phyloP scores from a whole-genome alignment of 2,888 invertebrate genomes.

The Agrilus biguttatus region DNA sequence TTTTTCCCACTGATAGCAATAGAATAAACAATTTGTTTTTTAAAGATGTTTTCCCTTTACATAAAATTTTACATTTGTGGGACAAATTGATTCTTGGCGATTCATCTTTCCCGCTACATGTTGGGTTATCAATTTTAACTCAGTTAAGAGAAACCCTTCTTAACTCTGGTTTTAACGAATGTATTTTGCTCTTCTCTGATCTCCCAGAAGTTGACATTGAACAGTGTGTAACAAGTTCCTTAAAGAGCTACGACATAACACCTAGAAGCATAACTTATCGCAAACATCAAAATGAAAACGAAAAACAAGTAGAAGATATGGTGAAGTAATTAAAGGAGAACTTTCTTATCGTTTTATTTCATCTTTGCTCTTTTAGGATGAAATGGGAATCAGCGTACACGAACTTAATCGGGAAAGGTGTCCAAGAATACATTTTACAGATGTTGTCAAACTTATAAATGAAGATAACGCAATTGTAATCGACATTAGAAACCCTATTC shows the following conservation, averaged over 20 bases:
- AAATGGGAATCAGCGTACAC: slow-evolving; percentile 47
- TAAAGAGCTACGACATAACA: slow-evolving; percentile 69
- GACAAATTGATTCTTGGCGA: slow-evolving; percentile 89
- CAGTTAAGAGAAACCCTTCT: slow-evolving; percentile 76
- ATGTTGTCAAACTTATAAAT: slow-evolving; percentile 58
- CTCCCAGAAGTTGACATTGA: slow-evolving; percentile 95
- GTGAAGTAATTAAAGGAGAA: no score
- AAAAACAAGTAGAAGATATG: slow-evolving; percentile 4
- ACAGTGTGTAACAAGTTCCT: slow-evolving; percentile 77
- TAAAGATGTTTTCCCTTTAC: slow-evolving; percentile 91
- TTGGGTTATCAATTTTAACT: slow-evolving; percentile 83
- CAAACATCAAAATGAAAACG: slow-evolving; percentile 46
- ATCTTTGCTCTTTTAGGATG: slow-evolving; percentile 39
- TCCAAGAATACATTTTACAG: slow-evolving; percentile 74
- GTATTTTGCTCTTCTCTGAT: slow-evolving; percentile 96
- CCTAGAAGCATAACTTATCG: slow-evolving; percentile 81
- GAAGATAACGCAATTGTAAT: slow-evolving; percentile 43
- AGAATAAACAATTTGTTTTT: slow-evolving; percentile 16
- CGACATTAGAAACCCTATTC: slow-evolving; percentile 52
- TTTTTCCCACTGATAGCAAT: background rate
- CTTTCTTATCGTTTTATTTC: background rate
- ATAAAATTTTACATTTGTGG: slow-evolving; percentile 97
- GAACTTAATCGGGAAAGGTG: slow-evolving; percentile 43
- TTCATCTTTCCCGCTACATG: slow-evolving; percentile 83
- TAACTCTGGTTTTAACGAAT: slow-evolving; percentile 92